A percentile compares a stretch with the other conserved stretches of the same genome.
Evolutionary conservation across 2,888 invertebrate species (phyloP).

Genomic region (Heliconius charithonia): DNA sequence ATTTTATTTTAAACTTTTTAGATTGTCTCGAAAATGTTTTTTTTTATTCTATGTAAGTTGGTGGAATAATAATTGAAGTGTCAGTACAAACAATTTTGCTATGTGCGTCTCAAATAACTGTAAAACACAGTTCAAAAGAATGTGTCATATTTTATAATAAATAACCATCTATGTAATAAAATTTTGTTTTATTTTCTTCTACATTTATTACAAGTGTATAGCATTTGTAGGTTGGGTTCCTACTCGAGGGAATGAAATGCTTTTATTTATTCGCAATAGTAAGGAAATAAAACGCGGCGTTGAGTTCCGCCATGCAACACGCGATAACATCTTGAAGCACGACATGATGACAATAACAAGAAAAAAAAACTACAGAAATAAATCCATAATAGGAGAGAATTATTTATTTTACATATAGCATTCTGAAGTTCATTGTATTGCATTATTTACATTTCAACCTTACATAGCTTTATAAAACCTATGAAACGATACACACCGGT

Average conservation of each 20-base stretch:
- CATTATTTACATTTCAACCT: constrained; percentile 23
- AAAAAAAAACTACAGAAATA: background rate
- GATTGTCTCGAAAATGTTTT: background rate
- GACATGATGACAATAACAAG: too few species aligned
- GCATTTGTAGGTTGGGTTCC: too few species aligned
- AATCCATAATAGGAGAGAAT: background rate
- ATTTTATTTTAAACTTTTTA: background rate
- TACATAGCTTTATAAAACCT: constrained; percentile 30
- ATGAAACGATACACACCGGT: constrained; percentile 13
- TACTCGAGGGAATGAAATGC: too few species aligned
- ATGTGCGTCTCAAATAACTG: constrained; percentile 80
- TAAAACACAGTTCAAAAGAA: constrained; percentile 82
- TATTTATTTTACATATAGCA: constrained; percentile 22
- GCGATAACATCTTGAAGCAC: too few species aligned
- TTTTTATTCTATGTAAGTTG: constrained; percentile 7
- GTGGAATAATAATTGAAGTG: constrained; percentile 55
- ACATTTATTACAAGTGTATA: background rate
- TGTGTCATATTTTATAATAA: constrained; percentile 85
- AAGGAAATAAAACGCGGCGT: too few species aligned
- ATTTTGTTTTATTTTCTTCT: constrained; percentile 57
- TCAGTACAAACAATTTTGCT: constrained; percentile 70
- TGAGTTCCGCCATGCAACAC: too few species aligned
- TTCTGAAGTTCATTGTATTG: background rate
- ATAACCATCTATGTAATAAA: constrained; percentile 82
- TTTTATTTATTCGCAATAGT: too few species aligned